These are phyloP conservation scores for Ursus arctos DNA, from an alignment of 2,113 vertebrate genomes.

Conservation along the genomic window DNA sequence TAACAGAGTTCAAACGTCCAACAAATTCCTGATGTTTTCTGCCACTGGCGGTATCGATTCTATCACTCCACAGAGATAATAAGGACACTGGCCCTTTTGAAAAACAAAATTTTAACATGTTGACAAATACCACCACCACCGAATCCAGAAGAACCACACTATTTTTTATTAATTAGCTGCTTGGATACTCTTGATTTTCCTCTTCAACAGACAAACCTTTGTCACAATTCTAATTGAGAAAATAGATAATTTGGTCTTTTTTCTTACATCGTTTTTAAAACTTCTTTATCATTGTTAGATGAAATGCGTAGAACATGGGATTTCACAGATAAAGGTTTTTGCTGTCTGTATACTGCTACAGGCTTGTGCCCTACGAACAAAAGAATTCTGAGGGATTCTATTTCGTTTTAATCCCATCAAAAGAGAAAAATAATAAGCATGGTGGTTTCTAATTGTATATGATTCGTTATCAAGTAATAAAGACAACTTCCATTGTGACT, in stretches of 20 bases:
- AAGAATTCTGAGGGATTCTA: neutral
- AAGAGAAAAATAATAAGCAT: neutral
- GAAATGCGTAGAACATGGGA: neutral
- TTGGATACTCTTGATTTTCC: neutral
- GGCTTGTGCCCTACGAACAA: neutral
- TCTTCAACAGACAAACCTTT: neutral
- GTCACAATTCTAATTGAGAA: neutral
- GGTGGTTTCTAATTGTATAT: too few species aligned
- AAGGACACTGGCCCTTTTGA: conserved; percentile 95
- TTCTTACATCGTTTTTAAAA: neutral
- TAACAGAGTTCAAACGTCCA: conserved; percentile 95
- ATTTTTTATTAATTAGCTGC: neutral
- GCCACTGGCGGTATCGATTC: conserved; percentile 97
- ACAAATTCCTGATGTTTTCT: conserved; percentile 98
- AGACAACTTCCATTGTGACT: neutral
- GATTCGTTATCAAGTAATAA: neutral
- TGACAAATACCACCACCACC: neutral
- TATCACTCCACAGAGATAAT: conserved; percentile 96
- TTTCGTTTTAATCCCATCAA: neutral
- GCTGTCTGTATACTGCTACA: neutral
- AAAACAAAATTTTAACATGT: neutral
- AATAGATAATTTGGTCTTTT: neutral
- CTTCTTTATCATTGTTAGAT: neutral
- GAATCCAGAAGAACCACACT: neutral
- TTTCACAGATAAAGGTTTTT: neutral